Evolutionary conservation across 2,113 vertebrate species (phyloP), one percentile per base, ranked within the genome.

Genomic region (Oncorhynchus clarkii): DNA sequence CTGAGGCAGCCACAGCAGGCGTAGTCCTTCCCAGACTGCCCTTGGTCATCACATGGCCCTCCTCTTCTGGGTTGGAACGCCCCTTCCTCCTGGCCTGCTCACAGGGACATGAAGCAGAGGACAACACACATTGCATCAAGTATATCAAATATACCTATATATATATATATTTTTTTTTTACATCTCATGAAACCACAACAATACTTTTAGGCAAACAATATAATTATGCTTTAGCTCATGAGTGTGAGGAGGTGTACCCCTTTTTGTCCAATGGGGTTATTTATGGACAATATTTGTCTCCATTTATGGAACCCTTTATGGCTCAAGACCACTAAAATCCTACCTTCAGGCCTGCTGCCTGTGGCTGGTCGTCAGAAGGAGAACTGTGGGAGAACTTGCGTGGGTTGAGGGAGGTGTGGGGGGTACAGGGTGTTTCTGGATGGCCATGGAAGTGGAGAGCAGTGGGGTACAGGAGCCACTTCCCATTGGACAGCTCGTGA

Each of bases 381-480:
- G 59, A 62, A n/a, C 59, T 62, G 20, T 82, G 24, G 73, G 22
- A 69, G 74, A 24, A 2, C 24, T 18, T 72, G 59, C 64, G 69
- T 65, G 26, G 88, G 86, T 97, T 96, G 69, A 96, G 79, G 0
- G 86, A 81, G 3, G 16, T 71, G 0, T 57, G 5, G 0, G 93
- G 90, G 39, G 78, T 92, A 78, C 97, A 98, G 22, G 86, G 82
- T 1, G 82, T 91, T 65, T 86, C 79, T 4, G 86, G 87, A 24
- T 88, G 88, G n/a, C 91, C 92, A 11, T 85, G 84, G 69, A 97
- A 87, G 57, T 89, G 92, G 83, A 96, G 73, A 20, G 89, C 86
- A 71, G 94, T 92, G 0, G 96, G 95, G 83, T 98, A 97, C 72
- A 98, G 89, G 68, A 99, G 93, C 96, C 96, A 98, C 70, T 99